Percentiles rank a stretch among this genome's conserved stretches.
These are phyloP conservation scores for Pandemis cinnamomeana DNA, from an alignment of 2,888 invertebrate species.

Conservation along the genomic window DNA sequence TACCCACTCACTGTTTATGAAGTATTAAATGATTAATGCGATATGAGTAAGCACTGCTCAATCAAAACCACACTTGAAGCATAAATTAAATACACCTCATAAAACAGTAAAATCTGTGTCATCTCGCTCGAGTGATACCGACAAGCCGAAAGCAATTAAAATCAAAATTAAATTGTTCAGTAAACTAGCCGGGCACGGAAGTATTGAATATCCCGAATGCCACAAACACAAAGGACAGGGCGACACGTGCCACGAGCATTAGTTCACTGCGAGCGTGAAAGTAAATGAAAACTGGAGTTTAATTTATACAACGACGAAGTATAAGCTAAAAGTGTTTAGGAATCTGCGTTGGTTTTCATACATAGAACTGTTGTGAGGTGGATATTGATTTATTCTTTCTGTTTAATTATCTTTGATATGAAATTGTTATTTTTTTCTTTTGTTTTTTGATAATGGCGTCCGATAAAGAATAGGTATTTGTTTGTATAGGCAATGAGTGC, in stretches of 20 bases:
- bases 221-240: constrained; percentile 74
- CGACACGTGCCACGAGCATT: constrained; percentile 17
- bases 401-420: background rate
- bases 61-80: constrained; percentile 5
- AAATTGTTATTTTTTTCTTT: background rate
- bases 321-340: background rate
- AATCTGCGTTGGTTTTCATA: background rate
- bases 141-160: constrained; percentile 72
- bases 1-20: no score
- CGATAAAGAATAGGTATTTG: no score
- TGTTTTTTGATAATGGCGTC: no score
- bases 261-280: constrained; percentile 15
- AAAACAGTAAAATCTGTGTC: constrained; percentile 9
- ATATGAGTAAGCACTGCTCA: background rate
- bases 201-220: constrained; percentile 78
- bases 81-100: constrained; percentile 10
- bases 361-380: background rate
- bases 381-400: no score
- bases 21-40: no score
- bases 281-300: background rate
- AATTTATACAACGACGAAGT: background rate
- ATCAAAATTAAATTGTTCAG: constrained; percentile 73
- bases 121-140: constrained; percentile 38
- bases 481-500: no score
- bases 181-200: constrained; percentile 67